Conservation (phyloP, 2,888 invertebrate genomes). For the Himalopsyche tibetana region DNA sequence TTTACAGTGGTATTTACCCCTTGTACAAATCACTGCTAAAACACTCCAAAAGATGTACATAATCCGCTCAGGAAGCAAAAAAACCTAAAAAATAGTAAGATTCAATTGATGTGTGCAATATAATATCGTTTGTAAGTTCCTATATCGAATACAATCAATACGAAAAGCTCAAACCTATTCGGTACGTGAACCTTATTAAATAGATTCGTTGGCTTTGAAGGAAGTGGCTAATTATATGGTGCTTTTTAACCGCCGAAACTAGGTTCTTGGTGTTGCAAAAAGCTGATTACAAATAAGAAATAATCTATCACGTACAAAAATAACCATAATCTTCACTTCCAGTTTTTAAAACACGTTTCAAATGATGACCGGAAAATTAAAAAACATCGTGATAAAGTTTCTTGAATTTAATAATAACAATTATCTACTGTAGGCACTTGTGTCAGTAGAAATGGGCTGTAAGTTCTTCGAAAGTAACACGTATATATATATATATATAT, state of each 20-base stretch:
- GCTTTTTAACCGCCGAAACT: slow-evolving; percentile 11
- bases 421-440: slow-evolving; percentile 14
- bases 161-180: slow-evolving; percentile 8
- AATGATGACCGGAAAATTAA: slow-evolving; percentile 51
- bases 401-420: slow-evolving; percentile 52
- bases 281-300: slow-evolving; percentile 54
- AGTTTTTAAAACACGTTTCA: slow-evolving; percentile 58
- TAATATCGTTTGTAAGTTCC: no score
- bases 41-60: no score
- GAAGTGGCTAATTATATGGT: slow-evolving; percentile 23
- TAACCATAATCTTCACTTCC: slow-evolving; percentile 63
- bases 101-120: no score
- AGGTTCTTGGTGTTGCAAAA: slow-evolving; percentile 54
- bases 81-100: no score
- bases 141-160: background rate
- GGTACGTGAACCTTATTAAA: slow-evolving; percentile 29
- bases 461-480: background rate
- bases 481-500: no score
- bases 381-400: slow-evolving; percentile 61
- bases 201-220: background rate
- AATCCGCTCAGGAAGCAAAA: no score
- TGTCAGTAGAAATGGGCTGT: slow-evolving; percentile 30
- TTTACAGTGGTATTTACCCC: no score
- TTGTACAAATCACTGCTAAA: no score
- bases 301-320: slow-evolving; percentile 62